Conservation (phyloP, 1,140 invertebrate species). For the Neelides sp. region DNA sequence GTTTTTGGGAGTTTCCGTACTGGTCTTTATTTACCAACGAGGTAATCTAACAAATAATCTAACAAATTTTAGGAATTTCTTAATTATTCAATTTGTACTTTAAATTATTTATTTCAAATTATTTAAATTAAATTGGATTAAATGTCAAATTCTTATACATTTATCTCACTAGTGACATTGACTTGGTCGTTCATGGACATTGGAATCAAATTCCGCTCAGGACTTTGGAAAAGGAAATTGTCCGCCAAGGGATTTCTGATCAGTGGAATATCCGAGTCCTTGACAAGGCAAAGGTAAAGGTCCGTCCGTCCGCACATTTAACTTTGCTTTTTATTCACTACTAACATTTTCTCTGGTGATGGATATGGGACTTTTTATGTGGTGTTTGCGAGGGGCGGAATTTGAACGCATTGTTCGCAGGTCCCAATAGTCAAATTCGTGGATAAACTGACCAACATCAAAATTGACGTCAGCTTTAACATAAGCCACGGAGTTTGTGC, state of each 20-base stretch:
- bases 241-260: constrained; percentile 76
- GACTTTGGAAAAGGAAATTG: constrained; percentile 75
- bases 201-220: constrained; percentile 83
- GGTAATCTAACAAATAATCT: too few relatives aligned
- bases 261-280: constrained; percentile 81
- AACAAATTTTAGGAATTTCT: too few relatives aligned
- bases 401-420: constrained; percentile 35
- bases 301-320: neutral
- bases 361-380: neutral
- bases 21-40: too few relatives aligned
- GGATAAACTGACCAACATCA: constrained; percentile 83
- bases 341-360: neutral
- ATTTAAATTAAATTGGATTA: too few relatives aligned
- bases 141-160: constrained; percentile 3
- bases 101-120: too few relatives aligned
- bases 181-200: constrained; percentile 88
- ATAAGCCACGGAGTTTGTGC: constrained; percentile 91
- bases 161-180: constrained; percentile 70
- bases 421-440: constrained; percentile 94
- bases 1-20: too few relatives aligned
- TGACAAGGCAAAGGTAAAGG: constrained; percentile 80
- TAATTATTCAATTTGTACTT: too few relatives aligned
- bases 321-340: constrained; percentile 8
- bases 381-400: constrained; percentile 5
- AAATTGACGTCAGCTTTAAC: constrained; percentile 96